These are phyloP conservation scores for Phodopus roborovskii DNA, from an alignment of 2,113 vertebrate genomes.

Conservation along the genomic window DNA sequence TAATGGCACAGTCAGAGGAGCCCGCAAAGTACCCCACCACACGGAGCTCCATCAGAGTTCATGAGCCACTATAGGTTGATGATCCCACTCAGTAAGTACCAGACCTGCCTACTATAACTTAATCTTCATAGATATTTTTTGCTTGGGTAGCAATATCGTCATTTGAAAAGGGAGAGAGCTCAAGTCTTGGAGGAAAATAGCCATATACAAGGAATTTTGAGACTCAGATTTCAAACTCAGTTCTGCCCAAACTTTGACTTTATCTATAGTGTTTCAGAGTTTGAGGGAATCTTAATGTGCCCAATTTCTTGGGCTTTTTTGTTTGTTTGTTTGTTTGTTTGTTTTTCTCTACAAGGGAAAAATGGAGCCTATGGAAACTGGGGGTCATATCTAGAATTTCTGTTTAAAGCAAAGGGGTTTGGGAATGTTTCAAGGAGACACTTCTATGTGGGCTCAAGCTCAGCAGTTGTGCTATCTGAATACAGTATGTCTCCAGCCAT, in stretches of 20 bases:
- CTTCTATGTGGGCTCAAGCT: neutral
- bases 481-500: rapidly evolving
- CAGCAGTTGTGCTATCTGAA: neutral
- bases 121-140: neutral
- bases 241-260: slow-evolving; percentile 3
- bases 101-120: neutral
- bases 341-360: neutral
- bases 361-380: neutral
- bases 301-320: neutral
- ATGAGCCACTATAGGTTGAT: neutral
- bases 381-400: neutral
- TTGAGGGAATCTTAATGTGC: neutral
- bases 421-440: no score
- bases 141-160: neutral
- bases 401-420: neutral
- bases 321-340: neutral
- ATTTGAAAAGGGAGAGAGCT: neutral
- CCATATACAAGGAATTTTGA: neutral
- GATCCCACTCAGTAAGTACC: rapidly evolving
- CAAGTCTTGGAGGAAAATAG: neutral
- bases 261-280: neutral
- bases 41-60: neutral
- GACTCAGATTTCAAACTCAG: neutral
- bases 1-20: neutral
- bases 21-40: neutral